Base-by-base conservation (phyloP, 2,113 vertebrate genomes). In the Nothoprocta perdicaria region DNA sequence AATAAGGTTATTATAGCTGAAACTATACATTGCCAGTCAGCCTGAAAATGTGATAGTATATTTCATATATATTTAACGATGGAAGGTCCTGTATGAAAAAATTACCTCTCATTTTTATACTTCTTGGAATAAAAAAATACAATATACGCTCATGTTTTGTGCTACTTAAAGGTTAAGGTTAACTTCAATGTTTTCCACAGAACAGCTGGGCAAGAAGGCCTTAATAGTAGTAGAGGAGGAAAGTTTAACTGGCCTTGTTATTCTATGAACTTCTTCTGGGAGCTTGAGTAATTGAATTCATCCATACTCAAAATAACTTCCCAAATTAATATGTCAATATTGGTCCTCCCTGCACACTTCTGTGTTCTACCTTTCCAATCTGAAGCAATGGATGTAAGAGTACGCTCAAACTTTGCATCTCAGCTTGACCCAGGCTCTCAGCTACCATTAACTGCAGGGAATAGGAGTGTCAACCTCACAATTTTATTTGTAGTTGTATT, bases 1-100 rank as follows among this genome's bases (percentile, higher is more conserved):
- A 96, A 95, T 92, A 62, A 88, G 26, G 35, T 93, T 95, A 86
- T 86, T 95, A 91, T 35, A 89, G 21, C 45, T 96, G 72, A 58
- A 95, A 52, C n/a, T 77, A 50, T n/a, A 90, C 87, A 90, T 83
- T 94, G 24, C 2, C 40, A 43, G 88, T 94, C 94, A 95, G 43
- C 6, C 43, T 84, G 80, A 94, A 94, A 96, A 89, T 58, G 2
- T 31, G 31, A 83, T 82, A 67, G 33, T 65, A 22, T 61, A 75
- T 90, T 86, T 88, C n/a, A 35, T 80, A 76, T 73, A 15, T 84
- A 55, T 89, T 75, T 48, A 60, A 41, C 81, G n/a, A 31, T 93
- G 22, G 16, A 80, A 26, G 15, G 35, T 88, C 60, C 91, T 29
- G 35, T 76, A 72, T 35, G 22, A 92, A 92, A 78, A 90, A 75